Conservation (phyloP, 2,888 invertebrate species). For the Agrochola circellaris region DNA sequence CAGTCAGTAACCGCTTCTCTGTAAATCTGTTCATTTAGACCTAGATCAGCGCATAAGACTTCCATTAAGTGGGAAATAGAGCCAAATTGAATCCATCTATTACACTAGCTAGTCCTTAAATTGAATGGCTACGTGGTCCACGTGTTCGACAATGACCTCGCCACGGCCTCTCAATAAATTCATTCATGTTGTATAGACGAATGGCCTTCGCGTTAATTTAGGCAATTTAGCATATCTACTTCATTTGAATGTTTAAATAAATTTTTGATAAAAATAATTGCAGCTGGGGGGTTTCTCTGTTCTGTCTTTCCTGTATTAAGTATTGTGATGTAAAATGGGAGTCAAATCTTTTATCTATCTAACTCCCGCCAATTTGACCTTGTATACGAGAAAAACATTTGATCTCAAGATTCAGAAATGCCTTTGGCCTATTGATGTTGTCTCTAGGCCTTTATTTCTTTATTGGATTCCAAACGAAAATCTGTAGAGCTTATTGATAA, state of each 20-base stretch:
- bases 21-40: constrained; percentile 12
- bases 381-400: constrained; percentile 37
- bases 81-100: constrained; percentile 34
- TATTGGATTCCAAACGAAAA: constrained; percentile 39
- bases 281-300: not conserved
- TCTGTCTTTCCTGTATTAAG: not conserved
- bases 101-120: constrained; percentile 30
- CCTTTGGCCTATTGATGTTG: constrained; percentile 22
- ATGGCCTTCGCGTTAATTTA: constrained; percentile 76
- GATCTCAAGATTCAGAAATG: constrained; percentile 41
- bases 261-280: constrained; percentile 30
- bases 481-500: constrained; percentile 15
- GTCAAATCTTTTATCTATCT: not conserved
- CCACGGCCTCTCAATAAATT: constrained; percentile 73
- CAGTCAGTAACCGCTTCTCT: not conserved
- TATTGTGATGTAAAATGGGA: not conserved
- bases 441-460: constrained; percentile 35
- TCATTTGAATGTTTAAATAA: constrained; percentile 48
- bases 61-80: constrained; percentile 17
- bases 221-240: constrained; percentile 71
- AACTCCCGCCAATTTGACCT: constrained; percentile 20
- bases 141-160: constrained; percentile 57
- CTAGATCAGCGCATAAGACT: not conserved
- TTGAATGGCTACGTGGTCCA: constrained; percentile 42
- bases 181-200: constrained; percentile 69